Evolutionary conservation across 1,140 invertebrate species (phyloP), one percentile per base, ranked within the genome.

Genomic region (Coptotermes formosanus): DNA sequence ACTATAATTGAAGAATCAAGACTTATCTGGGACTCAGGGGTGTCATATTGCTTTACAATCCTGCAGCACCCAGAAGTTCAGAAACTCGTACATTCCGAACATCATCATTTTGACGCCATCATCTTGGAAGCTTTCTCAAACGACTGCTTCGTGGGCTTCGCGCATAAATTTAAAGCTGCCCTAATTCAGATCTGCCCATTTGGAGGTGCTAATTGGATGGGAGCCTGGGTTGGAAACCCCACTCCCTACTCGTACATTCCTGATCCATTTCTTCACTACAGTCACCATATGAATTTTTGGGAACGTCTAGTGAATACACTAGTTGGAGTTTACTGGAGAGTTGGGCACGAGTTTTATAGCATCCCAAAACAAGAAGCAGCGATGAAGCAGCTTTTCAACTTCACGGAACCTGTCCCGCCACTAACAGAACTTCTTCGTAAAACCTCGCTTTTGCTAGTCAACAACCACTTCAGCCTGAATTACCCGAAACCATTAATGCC

Each of bases 391-490:
- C 32, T 45, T 84, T 86, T 86, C 43, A 43, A 48, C 16, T 38
- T 21, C 2, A 48, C 82, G 38, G n/a, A 48, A 21, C 4, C 21
- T 1, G 32, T 86, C 32, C 90, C 90, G 8, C 43, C 87, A 0
- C 32, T 90, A 9, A 16, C 84, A 25, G 88, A 91, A 30, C 88
- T 91, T 43, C 38, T 89, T 25, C 88, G 85, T 59, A 89, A 91
- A 82, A 86, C 89, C 3, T 89, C 89, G 19, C 85, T 94, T 8
- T 88, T 92, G 38, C 87, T 93, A 23, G 87, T 91, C 0, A 93
- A 93, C 86, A 89, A 89, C 52, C 92, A 93, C 87, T 92, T 91
- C 85, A 90, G 89, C 88, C 90, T 91, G 83, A 90, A 91, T 85
- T 86, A 88, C 25, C 90, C 91, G 25, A 88, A 89, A n/a, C 92